These are phyloP conservation scores for Rhincodon typus DNA, from an alignment of 2,797 vertebrate genomes.

Conservation along the genomic window DNA sequence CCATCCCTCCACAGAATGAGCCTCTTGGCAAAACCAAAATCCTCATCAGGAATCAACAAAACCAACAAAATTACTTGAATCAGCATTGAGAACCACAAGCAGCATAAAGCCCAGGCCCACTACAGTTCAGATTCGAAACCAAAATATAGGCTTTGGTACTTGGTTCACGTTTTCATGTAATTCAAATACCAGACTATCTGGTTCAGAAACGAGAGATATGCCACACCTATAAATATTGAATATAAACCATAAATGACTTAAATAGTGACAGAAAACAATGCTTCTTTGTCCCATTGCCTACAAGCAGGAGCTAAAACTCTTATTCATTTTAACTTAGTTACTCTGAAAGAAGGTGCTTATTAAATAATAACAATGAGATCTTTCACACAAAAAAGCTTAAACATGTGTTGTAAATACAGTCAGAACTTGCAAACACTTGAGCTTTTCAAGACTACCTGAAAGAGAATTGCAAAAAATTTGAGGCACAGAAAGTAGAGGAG, in stretches of 20 bases:
- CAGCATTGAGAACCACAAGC: not conserved
- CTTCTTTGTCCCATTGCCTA: not conserved
- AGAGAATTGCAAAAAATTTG: not conserved
- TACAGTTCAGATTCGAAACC: not conserved
- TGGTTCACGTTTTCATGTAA: not conserved
- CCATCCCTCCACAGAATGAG: too few relatives aligned
- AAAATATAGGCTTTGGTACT: not conserved
- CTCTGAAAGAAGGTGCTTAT: not conserved
- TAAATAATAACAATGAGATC: not conserved
- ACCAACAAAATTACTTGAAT: too few relatives aligned
- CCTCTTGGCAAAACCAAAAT: too few relatives aligned
- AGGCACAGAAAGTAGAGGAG: not conserved
- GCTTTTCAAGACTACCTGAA: not conserved
- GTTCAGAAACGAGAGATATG: not conserved
- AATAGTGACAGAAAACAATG: not conserved
- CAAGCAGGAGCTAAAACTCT: not conserved
- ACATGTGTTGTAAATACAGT: not conserved
- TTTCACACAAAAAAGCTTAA: not conserved
- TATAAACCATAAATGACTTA: not conserved
- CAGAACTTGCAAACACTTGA: not conserved
- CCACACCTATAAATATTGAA: not conserved
- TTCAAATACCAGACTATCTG: not conserved
- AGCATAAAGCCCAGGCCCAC: not conserved
- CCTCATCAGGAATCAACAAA: too few relatives aligned
- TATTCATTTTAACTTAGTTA: not conserved